Conservation (phyloP, 1,140 invertebrate species). For the Chelonus insularis region DNA sequence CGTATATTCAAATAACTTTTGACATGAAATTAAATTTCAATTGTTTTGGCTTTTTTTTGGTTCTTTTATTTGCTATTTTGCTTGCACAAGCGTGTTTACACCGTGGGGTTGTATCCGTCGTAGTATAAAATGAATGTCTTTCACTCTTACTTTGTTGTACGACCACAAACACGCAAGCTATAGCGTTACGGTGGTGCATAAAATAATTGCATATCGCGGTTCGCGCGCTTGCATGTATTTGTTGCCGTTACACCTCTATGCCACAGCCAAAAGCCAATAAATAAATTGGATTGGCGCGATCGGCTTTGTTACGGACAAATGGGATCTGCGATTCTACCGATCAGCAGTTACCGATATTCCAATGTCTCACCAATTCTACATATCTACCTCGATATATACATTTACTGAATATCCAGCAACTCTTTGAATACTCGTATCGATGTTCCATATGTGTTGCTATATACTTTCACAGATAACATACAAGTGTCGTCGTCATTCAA, state of each 20-base stretch:
- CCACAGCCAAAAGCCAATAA: conserved; percentile 55
- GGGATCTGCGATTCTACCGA: conserved; percentile 57
- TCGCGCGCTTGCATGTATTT: conserved; percentile 5
- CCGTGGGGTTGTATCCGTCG: conserved; percentile 2
- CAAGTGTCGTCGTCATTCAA: too few relatives aligned
- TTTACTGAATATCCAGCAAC: neutral
- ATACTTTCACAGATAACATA: too few relatives aligned
- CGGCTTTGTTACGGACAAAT: conserved; percentile 55
- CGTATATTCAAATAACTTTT: too few relatives aligned
- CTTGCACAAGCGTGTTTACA: conserved; percentile 19
- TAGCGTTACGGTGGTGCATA: conserved; percentile 23
- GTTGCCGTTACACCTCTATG: conserved; percentile 25
- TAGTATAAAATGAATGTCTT: conserved; percentile 14
- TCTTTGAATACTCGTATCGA: neutral
- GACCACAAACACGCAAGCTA: conserved; percentile 21
- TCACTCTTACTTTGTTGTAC: neutral
- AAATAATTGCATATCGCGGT: conserved; percentile 25
- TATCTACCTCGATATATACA: neutral
- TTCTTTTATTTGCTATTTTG: neutral
- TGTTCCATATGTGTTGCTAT: neutral
- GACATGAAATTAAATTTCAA: too few relatives aligned
- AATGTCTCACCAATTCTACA: conserved; percentile 8
- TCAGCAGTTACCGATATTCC: conserved; percentile 42
- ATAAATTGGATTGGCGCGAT: conserved; percentile 58
- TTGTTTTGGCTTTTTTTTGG: too few relatives aligned